A percentile compares a stretch with the other conserved stretches of the same genome.
Evolutionary conservation across 2,888 invertebrate genomes (phyloP).

Genomic region (Agrochola lota): DNA sequence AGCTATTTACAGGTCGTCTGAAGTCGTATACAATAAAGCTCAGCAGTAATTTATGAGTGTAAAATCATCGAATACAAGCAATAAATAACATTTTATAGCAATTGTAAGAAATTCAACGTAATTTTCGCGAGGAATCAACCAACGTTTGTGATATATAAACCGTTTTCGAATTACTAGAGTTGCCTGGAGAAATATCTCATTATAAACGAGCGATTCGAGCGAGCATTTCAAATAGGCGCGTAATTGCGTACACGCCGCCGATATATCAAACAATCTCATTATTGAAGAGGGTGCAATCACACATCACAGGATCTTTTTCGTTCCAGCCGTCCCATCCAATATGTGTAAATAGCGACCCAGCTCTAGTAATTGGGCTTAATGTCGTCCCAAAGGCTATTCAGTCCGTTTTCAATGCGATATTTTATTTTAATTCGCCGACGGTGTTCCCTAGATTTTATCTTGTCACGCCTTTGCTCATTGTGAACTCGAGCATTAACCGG

Average conservation of each 20-base stretch:
- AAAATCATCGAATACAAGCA: slow-evolving; percentile 72
- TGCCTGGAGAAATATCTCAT: slow-evolving; percentile 82
- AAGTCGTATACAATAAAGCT: slow-evolving; percentile 69
- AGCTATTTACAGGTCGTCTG: slow-evolving; percentile 62
- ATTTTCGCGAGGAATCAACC: slow-evolving; percentile 76
- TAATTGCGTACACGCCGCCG: slow-evolving; percentile 78
- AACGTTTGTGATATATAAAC: slow-evolving; percentile 71
- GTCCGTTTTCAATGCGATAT: slow-evolving; percentile 85
- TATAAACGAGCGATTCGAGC: slow-evolving; percentile 74
- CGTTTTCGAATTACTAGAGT: slow-evolving; percentile 77
- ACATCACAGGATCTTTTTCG: slow-evolving; percentile 73
- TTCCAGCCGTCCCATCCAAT: slow-evolving; percentile 68
- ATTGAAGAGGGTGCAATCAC: slow-evolving; percentile 75
- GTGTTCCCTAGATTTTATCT: slow-evolving; percentile 86
- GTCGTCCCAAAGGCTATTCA: slow-evolving; percentile 86
- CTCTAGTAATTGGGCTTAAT: slow-evolving; percentile 87
- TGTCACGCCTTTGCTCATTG: slow-evolving; percentile 87
- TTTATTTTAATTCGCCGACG: slow-evolving; percentile 85
- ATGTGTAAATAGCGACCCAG: slow-evolving; percentile 79
- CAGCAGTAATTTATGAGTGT: slow-evolving; percentile 73
- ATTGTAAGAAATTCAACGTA: slow-evolving; percentile 73
- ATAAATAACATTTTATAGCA: slow-evolving; percentile 77
- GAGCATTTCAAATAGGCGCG: slow-evolving; percentile 80
- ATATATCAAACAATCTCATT: slow-evolving; percentile 83
- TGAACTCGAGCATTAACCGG: slow-evolving; percentile 80